Evolutionary conservation across 2,888 invertebrate genomes (phyloP), one percentile per base, ranked within the genome.

Genomic region (Aquatica leii): DNA sequence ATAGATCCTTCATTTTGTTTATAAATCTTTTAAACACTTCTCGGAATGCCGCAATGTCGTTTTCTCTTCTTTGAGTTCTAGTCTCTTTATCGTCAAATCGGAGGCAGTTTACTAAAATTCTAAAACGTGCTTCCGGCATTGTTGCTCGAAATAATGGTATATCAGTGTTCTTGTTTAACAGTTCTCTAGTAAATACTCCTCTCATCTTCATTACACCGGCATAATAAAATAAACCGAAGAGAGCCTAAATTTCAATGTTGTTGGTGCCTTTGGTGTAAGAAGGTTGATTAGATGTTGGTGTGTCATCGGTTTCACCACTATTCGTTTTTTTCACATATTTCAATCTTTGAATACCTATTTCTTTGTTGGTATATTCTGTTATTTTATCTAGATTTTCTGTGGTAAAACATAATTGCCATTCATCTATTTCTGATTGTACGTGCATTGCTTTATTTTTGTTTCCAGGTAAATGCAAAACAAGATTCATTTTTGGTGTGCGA

Each of bases 31-130:
- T 20, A 56, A 56, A 56, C 17, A 48, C 48, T 48, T 56, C 56
- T 8, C 46, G 56, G 48, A 56, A 68, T 15, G 59, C 60, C 18
- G 70, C 67, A 52, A 76, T 60, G 49, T 74, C 69, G 5, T 15
- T 62, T 21, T 12, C 46, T 59, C 52, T 59, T 35, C 67, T 43
- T 18, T 65, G 35, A 12, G 40, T 55, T 15, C 72, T 63, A 2
- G 69, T 71, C 5, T 50, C 62, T 51, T 61, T 68, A 48, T 70
- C 67, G 41, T 71, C 69, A 46, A 74, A 72, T 2, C 69, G 59
- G 14, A 71, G 41, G 15, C 57, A 63, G 17, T 35, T 43, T 0
- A 57, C 21, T 18, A 70, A 34, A 62, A 67, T 69, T 15, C 51
- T 51, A 12, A 31, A 51, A 31, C 51, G 34, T 51, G 51, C 31